Conservation (phyloP, 1,140 invertebrate species). For the Drosophila arizonae region DNA sequence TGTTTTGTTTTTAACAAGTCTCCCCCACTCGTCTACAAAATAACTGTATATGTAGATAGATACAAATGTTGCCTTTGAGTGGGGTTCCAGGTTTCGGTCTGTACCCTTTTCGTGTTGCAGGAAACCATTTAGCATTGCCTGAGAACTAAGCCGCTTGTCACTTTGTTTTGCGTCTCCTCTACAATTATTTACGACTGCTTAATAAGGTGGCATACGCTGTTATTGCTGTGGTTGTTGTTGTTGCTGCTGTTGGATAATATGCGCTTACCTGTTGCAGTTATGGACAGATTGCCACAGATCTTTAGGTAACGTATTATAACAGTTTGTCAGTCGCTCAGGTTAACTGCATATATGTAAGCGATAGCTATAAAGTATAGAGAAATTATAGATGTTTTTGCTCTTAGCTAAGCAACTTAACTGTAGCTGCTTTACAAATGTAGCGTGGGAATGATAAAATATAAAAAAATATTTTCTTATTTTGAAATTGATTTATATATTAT, state of each 20-base stretch:
- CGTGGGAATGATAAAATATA: too few species aligned
- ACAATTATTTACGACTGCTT: slow-evolving; percentile 57
- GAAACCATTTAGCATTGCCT: slow-evolving; percentile 78
- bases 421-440: not conserved
- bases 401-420: not conserved
- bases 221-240: slow-evolving; percentile 18
- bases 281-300: slow-evolving; percentile 72
- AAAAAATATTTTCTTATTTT: too few species aligned
- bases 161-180: slow-evolving; percentile 56
- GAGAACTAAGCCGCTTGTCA: slow-evolving; percentile 76
- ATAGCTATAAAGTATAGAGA: slow-evolving; percentile 20
- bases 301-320: slow-evolving; percentile 44
- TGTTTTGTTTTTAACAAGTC: slow-evolving; percentile 4
- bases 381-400: slow-evolving; percentile 1
- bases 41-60: not conserved
- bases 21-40: slow-evolving; percentile 2
- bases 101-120: slow-evolving; percentile 40
- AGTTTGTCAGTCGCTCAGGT: slow-evolving; percentile 1
- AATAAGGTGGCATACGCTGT: slow-evolving; percentile 63
- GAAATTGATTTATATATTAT: too few species aligned
- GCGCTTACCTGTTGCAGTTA: slow-evolving; percentile 58
- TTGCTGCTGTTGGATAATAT: slow-evolving; percentile 50
- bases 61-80: slow-evolving; percentile 5
- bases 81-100: not conserved
- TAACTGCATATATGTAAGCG: slow-evolving; percentile 28